Percentiles rank a stretch among this genome's conserved stretches.
Evolutionary conservation across 2,888 invertebrate species (phyloP).

Genomic region (Amiota mariae): DNA sequence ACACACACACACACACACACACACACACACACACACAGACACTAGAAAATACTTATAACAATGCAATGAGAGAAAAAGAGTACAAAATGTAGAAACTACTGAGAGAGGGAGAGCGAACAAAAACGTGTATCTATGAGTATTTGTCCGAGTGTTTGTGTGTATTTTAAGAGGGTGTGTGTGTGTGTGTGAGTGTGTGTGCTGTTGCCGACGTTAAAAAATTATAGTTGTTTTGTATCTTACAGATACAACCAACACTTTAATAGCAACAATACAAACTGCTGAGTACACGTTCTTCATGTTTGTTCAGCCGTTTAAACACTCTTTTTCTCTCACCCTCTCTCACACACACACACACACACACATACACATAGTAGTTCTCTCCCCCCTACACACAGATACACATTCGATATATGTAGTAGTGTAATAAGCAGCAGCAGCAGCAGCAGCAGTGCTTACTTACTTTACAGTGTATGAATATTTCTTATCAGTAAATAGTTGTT

Average conservation of each 20-base stretch:
- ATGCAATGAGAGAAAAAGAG: not conserved
- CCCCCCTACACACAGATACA: slow-evolving; percentile 12
- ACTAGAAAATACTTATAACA: not conserved
- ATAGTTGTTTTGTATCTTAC: not conserved
- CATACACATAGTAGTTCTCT: slow-evolving; percentile 14
- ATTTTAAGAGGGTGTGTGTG: not conserved
- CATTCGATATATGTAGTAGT: slow-evolving; percentile 13
- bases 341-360: slow-evolving; percentile 20
- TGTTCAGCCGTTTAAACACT: slow-evolving; percentile 56
- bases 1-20: not conserved
- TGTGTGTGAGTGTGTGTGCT: not conserved
- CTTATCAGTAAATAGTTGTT: slow-evolving; percentile 68
- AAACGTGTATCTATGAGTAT: not conserved
- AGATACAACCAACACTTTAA: not conserved
- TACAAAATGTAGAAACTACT: not conserved
- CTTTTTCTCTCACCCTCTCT: slow-evolving; percentile 26
- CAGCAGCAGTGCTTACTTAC: too few relatives aligned
- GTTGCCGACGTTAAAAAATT: not conserved
- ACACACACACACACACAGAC: not conserved
- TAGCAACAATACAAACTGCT: not conserved
- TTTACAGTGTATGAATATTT: slow-evolving; percentile 28
- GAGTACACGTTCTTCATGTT: slow-evolving; percentile 35
- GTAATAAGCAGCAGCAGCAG: too few relatives aligned
- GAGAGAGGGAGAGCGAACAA: slow-evolving; percentile 2
- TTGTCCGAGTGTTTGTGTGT: not conserved